Base-by-base conservation (phyloP, 2,888 invertebrate genomes). In the Idaea straminata region DNA sequence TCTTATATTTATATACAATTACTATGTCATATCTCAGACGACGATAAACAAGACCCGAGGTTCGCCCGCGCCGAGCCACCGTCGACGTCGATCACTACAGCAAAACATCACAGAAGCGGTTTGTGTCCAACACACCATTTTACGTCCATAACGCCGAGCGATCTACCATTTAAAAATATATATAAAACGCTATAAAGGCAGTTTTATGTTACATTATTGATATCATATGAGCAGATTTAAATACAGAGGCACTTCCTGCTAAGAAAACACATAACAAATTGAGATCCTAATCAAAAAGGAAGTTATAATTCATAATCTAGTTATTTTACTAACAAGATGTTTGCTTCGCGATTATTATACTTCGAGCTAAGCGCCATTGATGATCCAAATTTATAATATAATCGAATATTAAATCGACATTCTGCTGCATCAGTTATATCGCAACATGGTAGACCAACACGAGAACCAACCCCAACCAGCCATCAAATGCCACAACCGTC, bases 161-260 rank as follows among this genome's bases (percentile, higher is more conserved):
- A 76, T 75, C 84, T 85, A 87, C 84, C 69, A 60, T 70, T 86
- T 86, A 89, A 87, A 89, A 90, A 89, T 82, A 89, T 91, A 89
- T 91, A 91, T 84, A 89, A 91, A 91, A 90, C 85, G 86, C 88
- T 89, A 87, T 84, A 74, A 82, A 90, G 87, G 88, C 90, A 85
- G 84, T 86, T 86, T 80, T 78, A 79, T 79, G 80, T 83, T 82
- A 85, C 81, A 80, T 79, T 82, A 83, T 82, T 84, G 86, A 85
- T 83, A 86, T 85, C 79, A 76, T 80, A 76, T 80, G 83, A 83
- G 84, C 84, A 86, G 78, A 79, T 82, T 80, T 76, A 65, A 62
- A 62, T 80, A 79, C 76, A 72, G 81, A 91, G 91, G 91, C 91
- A 91, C 91, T 91, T 91, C 82, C 83, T 83, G 84, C 80, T 77